Conservation (phyloP, 2,888 invertebrate species). For the Eristalinus aeneus region DNA sequence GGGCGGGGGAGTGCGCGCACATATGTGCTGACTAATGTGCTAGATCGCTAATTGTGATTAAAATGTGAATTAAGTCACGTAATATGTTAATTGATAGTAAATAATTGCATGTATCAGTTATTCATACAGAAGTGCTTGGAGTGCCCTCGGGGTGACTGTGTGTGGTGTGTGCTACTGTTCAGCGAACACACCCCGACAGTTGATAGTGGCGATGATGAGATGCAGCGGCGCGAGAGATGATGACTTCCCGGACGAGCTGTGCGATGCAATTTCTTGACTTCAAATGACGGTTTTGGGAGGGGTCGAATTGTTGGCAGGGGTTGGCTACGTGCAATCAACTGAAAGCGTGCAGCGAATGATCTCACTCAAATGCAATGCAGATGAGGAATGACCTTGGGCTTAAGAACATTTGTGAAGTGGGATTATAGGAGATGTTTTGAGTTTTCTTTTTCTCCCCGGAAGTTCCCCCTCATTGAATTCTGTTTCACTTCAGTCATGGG, state of each 20-base stretch:
- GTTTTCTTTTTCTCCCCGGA: not conserved
- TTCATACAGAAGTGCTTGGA: slow-evolving; percentile 20
- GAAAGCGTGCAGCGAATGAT: slow-evolving; percentile 8
- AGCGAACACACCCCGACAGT: slow-evolving; percentile 27
- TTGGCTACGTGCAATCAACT: slow-evolving; percentile 7
- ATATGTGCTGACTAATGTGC: slow-evolving; percentile 44
- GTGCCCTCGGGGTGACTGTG: not conserved
- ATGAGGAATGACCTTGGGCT: slow-evolving; percentile 11
- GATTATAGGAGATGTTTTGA: slow-evolving; percentile 1
- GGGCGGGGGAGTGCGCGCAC: not conserved
- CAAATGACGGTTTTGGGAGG: not conserved
- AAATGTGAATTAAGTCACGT: slow-evolving; percentile 66
- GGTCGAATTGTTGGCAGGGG: not conserved
- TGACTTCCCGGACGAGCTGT: slow-evolving; percentile 10
- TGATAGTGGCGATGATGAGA: slow-evolving; percentile 3
- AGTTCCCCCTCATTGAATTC: not conserved
- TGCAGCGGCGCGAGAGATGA: slow-evolving; percentile 9
- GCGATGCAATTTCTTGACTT: slow-evolving; percentile 2
- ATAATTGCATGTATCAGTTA: slow-evolving; percentile 42
- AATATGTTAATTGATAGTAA: slow-evolving; percentile 63
- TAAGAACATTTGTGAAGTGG: not conserved
- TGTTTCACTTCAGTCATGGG: no score
- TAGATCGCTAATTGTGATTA: slow-evolving; percentile 56
- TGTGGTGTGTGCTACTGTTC: not conserved
- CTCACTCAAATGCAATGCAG: slow-evolving; percentile 27